These are phyloP conservation scores for Neotoxoptera formosana DNA, from an alignment of 1,140 invertebrate species.

Conservation along the genomic window DNA sequence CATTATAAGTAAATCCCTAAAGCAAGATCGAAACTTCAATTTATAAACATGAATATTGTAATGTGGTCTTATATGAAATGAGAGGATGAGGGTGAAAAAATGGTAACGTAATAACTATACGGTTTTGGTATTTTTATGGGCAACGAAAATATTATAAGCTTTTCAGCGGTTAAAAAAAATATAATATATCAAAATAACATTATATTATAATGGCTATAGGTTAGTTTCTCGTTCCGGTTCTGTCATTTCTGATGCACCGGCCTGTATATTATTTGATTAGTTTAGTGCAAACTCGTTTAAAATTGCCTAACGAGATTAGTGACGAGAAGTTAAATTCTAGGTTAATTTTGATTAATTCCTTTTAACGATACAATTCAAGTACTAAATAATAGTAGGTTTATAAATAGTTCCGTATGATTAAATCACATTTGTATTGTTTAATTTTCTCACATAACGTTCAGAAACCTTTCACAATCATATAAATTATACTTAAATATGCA, in stretches of 20 bases:
- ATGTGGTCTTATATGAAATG: neutral
- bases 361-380: neutral
- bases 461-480: neutral
- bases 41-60: conserved; percentile 40
- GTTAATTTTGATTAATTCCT: neutral
- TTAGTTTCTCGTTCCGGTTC: neutral
- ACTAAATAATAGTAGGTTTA: neutral
- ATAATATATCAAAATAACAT: neutral
- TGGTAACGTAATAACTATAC: neutral
- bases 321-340: neutral
- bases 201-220: neutral
- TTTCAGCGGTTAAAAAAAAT: neutral
- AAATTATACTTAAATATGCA: neutral
- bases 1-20: conserved; percentile 8
- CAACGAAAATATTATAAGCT: neutral
- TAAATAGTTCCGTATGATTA: neutral
- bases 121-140: neutral
- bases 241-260: neutral
- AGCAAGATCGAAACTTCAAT: conserved; percentile 40
- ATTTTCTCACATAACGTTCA: neutral
- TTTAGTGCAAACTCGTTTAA: neutral
- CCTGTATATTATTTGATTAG: neutral
- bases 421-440: neutral
- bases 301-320: neutral
- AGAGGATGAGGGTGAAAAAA: neutral